Conservation (phyloP, 1,140 invertebrate species). For the Drosophila pallidifrons region DNA sequence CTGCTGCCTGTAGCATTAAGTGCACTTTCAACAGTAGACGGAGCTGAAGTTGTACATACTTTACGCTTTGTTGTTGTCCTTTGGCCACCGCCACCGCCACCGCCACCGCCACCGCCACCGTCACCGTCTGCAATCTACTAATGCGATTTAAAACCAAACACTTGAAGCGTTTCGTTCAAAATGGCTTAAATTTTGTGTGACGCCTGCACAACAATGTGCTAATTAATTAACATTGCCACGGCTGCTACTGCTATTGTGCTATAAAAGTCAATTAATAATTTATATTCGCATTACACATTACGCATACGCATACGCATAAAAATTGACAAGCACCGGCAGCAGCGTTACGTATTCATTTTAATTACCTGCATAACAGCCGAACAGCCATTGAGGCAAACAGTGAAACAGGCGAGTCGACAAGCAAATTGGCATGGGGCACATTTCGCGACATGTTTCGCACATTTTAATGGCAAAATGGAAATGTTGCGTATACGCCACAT, state of each 20-base stretch:
- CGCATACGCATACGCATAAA: slow-evolving; percentile 58
- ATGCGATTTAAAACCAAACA: slow-evolving; percentile 66
- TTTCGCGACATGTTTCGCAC: slow-evolving; percentile 55
- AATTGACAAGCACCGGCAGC: slow-evolving; percentile 60
- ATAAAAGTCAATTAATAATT: slow-evolving; percentile 72
- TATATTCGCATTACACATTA: slow-evolving; percentile 69
- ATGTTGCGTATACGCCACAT: slow-evolving; percentile 67
- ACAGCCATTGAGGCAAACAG: slow-evolving; percentile 21
- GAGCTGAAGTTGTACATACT: background rate
- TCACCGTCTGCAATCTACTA: slow-evolving; percentile 44
- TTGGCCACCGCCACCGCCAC: background rate
- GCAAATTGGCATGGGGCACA: slow-evolving; percentile 51
- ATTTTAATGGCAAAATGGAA: slow-evolving; percentile 66
- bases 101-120: background rate
- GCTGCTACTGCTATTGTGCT: slow-evolving; percentile 16
- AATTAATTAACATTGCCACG: slow-evolving; percentile 71
- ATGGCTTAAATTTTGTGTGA: slow-evolving; percentile 51
- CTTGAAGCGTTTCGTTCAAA: slow-evolving; percentile 50
- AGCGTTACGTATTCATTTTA: slow-evolving; percentile 65
- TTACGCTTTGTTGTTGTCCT: background rate
- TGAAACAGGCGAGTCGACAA: slow-evolving; percentile 37
- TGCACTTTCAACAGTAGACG: slow-evolving; percentile 36
- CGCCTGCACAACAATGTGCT: slow-evolving; percentile 45
- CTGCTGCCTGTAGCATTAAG: slow-evolving; percentile 13
- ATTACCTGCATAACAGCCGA: slow-evolving; percentile 72